Base-by-base conservation (phyloP, 2,113 vertebrate species). In the Etia nguti region DNA sequence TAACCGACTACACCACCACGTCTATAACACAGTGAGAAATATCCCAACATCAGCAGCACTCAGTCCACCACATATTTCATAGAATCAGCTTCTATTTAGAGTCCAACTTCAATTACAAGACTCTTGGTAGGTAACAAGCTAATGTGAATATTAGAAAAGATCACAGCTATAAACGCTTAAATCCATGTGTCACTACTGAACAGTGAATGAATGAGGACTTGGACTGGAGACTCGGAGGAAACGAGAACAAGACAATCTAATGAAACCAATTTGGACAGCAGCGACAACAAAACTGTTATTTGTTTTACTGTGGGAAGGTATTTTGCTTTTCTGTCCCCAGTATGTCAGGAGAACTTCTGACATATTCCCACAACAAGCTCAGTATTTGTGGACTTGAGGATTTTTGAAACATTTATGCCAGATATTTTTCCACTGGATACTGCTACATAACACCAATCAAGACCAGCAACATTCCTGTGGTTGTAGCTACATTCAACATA, bases 381-480 rank as follows among this genome's bases (percentile, higher is more conserved):
- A 90, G 75, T 86, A 89, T 93, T 91, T 93, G 86, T 95, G 88
- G 79, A 93, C 59, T 85, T 59, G 86, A 65, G 77, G 65, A 59
- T 86, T 92, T 91, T 88, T 89, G 13, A 86, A 89, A 91, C 57
- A 82, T 90, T 90, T 59, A 57, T 34, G 55, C 80, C 82, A 86
- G 82, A 91, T 86, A 88, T 80, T 91, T 95, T 95, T 88, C 86
- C 87, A 87, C 82, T 90, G 82, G 60, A 89, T 85, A 75, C 81
- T 89, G 90, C 85, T 88, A 80, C 41, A 86, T 86, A 90, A 94
- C 79, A 89, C 68, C 87, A 84, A 87, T 88, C 52, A 84, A 86
- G 70, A 84, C 85, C 83, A 75, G 87, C 79, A 89, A 82, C 91
- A 93, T 92, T 94, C 91, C 82, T 91, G 92, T 34, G 89, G 93